Evolutionary conservation across 2,797 vertebrate species (phyloP), one percentile per base, ranked within the genome.

Genomic region (Erethizon dorsatum): DNA sequence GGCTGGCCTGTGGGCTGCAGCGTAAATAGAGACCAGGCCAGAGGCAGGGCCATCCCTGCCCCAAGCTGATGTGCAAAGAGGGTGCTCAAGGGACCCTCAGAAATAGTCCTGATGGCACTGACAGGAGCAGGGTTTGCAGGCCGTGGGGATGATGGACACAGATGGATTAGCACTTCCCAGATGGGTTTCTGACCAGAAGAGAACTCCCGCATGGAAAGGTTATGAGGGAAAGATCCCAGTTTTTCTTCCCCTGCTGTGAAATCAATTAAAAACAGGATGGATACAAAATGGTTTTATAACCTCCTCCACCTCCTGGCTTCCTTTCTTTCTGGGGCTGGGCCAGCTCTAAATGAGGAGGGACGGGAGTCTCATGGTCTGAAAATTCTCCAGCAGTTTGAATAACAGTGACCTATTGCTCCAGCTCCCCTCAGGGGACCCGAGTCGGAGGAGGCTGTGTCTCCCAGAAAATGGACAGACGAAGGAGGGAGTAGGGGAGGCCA

Each of bases 331-430:
- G 95, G 90, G 95, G 57, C 54, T 37, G 20, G 56, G 93, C 98
- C 98, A 98, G 75, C 59, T 50, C 75, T 52, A 83, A 90, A 83
- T 91, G 90, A 71, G 57, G 85, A 97, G 93, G 97, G 85, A 93
- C 92, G 59, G 71, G 82, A 98, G 90, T 97, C 97, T 98, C 98
- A 98, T 97, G 97, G 97, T 97, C 97, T 98, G 97, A 97, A 97
- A 97, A 98, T 98, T 96, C 88, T 82, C 93, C 65, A 28, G 94
- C 82, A 86, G 88, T 78, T 95, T 94, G 94, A 98, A 92, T 96
- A 95, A 88, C 37, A 33, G 94, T 94, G 97, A 96, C 95, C 96
- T 96, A 50, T 92, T 96, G 96, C 95, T 96, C 92, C 71, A 95
- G n/a, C 95, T 96, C 90, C 94, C 95, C 98, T 96, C 97, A 91